phyloP scores from a whole-genome alignment of 2,797 vertebrate genomes.

The Centroberyx gerrardi region DNA sequence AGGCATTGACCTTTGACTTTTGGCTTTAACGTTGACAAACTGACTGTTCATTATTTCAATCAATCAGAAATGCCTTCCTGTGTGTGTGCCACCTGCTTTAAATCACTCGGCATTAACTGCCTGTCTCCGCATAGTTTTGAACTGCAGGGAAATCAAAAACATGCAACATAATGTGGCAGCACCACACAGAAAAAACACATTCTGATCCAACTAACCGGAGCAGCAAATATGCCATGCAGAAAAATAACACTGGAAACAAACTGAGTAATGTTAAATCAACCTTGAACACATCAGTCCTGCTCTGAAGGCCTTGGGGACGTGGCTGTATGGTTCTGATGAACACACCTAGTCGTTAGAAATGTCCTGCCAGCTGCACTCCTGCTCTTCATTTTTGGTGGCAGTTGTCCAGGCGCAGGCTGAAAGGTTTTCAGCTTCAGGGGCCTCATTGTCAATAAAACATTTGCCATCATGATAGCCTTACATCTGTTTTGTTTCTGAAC shows the following conservation, averaged over 20 bases:
- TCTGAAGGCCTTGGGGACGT: not conserved
- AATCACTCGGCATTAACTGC: conserved; percentile 54
- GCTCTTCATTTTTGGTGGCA: conserved; percentile 62
- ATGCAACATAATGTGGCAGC: conserved; percentile 29
- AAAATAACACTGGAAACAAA: conserved; percentile 44
- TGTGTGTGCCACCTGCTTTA: conserved; percentile 61
- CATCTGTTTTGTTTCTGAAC: conserved; percentile 75
- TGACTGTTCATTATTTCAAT: conserved; percentile 78
- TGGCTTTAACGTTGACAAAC: conserved; percentile 72
- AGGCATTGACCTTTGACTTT: conserved; percentile 75
- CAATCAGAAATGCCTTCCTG: conserved; percentile 72
- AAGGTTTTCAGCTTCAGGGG: conserved; percentile 33
- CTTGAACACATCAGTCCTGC: not conserved
- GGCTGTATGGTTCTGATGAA: conserved; percentile 51
- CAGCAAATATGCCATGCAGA: conserved; percentile 46
- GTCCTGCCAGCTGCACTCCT: conserved; percentile 47
- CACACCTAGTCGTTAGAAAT: conserved; percentile 34
- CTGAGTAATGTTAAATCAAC: conserved; percentile 26
- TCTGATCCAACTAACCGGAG: conserved; percentile 32
- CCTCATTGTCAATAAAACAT: conserved; percentile 53
- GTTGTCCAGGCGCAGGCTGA: conserved; percentile 54
- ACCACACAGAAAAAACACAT: conserved; percentile 2
- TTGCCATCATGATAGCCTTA: conserved; percentile 41
- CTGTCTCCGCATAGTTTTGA: conserved; percentile 9
- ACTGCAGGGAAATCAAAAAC: conserved; percentile 55